Conservation (phyloP, 2,113 vertebrate species). For the Orycteropus afer region DNA sequence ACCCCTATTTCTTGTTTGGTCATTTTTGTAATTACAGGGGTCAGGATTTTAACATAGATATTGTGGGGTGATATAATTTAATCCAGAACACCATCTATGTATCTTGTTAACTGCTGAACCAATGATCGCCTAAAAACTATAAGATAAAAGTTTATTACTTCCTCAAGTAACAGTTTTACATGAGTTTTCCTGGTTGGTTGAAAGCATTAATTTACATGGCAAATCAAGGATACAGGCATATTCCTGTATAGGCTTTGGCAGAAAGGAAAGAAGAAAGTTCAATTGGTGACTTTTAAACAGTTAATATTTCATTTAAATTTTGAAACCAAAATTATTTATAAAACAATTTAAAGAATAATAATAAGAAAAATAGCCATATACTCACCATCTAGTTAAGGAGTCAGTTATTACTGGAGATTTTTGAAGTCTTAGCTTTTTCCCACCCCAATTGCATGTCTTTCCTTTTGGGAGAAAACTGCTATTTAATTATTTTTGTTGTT, state of each 20-base stretch:
- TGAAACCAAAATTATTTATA: neutral
- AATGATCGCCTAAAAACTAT: neutral
- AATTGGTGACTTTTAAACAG: neutral
- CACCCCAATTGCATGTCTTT: neutral
- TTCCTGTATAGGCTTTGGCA: neutral
- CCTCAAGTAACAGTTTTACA: neutral
- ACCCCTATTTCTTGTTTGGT: neutral
- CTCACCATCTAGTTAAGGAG: neutral
- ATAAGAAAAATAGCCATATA: neutral
- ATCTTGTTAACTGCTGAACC: neutral
- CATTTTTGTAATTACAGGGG: neutral
- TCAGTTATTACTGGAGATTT: neutral
- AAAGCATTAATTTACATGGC: neutral
- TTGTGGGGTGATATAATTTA: neutral
- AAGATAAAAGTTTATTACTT: neutral
- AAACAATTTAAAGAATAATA: neutral
- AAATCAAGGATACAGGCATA: neutral
- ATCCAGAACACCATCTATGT: neutral
- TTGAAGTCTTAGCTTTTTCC: neutral
- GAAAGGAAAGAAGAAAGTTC: neutral
- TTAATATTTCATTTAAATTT: neutral
- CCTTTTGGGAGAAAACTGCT: neutral
- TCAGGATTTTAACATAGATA: neutral
- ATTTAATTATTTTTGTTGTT: conserved; percentile 1
- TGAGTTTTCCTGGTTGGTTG: neutral